Evolutionary conservation across 2,113 vertebrate species (phyloP).

Genomic region (Cryptoleucopteryx plumbea): DNA sequence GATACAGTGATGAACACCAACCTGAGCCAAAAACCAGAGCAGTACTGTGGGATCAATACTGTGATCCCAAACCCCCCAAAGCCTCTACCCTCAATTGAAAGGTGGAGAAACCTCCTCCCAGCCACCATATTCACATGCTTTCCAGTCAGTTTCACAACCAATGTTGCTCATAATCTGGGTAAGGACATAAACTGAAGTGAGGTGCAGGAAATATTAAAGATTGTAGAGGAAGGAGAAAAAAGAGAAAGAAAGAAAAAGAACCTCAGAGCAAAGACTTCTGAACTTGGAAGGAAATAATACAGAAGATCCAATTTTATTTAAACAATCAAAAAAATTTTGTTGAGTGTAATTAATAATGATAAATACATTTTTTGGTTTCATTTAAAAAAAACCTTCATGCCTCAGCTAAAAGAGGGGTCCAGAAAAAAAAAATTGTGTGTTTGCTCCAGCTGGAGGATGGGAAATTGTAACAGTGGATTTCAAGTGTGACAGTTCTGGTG

Average conservation of each 20-base stretch:
- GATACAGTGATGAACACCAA: neutral
- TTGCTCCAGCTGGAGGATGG: neutral
- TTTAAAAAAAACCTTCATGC: neutral
- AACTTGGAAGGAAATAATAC: neutral
- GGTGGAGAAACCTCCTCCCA: neutral
- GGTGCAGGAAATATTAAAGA: neutral
- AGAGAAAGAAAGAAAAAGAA: neutral
- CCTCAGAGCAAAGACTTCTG: neutral
- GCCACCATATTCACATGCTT: neutral
- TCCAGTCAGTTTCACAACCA: neutral
- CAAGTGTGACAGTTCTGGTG: neutral
- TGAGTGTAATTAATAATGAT: neutral
- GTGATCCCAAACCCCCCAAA: neutral
- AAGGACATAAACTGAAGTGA: neutral
- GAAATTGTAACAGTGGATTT: neutral
- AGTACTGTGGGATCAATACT: neutral
- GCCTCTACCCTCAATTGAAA: fast-evolving
- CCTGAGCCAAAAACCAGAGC: neutral
- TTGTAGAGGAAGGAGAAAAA: neutral
- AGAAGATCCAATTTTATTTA: neutral
- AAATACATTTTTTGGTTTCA: neutral
- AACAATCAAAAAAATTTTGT: neutral
- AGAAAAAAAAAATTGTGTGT: neutral
- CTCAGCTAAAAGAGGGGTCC: neutral
- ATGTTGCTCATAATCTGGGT: neutral